phyloP scores from a whole-genome alignment of 2,797 vertebrate genomes.

The Coilia nasus region DNA sequence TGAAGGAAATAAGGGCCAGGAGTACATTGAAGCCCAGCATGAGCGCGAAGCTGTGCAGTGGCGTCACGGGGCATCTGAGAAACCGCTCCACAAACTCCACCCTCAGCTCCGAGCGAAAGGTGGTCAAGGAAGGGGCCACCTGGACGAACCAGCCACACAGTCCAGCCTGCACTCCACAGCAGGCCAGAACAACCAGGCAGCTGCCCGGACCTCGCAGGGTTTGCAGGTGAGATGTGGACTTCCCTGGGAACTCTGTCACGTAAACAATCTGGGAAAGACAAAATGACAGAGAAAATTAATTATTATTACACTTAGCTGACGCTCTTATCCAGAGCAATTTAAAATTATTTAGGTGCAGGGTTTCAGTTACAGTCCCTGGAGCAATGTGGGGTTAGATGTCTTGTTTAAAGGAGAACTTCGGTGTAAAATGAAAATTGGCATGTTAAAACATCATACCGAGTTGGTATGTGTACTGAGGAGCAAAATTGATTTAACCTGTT shows the following conservation, averaged over 20 bases:
- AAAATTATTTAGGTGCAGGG: too few relatives aligned
- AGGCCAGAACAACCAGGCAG: constrained; percentile 69
- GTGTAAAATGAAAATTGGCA: too few relatives aligned
- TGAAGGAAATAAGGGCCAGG: constrained; percentile 80
- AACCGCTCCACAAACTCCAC: constrained; percentile 64
- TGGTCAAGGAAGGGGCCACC: constrained; percentile 55
- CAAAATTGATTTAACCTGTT: too few relatives aligned
- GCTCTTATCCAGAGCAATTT: too few relatives aligned
- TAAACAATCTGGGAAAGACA: constrained; percentile 65
- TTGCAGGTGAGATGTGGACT: constrained; percentile 59
- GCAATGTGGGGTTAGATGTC: too few relatives aligned
- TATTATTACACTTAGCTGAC: not conserved
- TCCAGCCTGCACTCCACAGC: constrained; percentile 68
- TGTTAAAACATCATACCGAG: too few relatives aligned
- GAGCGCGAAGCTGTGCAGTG: constrained; percentile 73
- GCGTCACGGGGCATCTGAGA: constrained; percentile 63
- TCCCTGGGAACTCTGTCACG: constrained; percentile 74
- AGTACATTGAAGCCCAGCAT: constrained; percentile 72
- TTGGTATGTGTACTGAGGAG: too few relatives aligned
- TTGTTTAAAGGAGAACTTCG: too few relatives aligned
- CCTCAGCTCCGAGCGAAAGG: constrained; percentile 51
- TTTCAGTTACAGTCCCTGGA: too few relatives aligned
- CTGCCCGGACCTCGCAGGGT: constrained; percentile 62
- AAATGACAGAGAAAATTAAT: not conserved
- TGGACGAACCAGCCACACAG: constrained; percentile 69